These are phyloP conservation scores for Philonicus albiceps DNA, from an alignment of 2,888 invertebrate genomes.

Conservation along the genomic window DNA sequence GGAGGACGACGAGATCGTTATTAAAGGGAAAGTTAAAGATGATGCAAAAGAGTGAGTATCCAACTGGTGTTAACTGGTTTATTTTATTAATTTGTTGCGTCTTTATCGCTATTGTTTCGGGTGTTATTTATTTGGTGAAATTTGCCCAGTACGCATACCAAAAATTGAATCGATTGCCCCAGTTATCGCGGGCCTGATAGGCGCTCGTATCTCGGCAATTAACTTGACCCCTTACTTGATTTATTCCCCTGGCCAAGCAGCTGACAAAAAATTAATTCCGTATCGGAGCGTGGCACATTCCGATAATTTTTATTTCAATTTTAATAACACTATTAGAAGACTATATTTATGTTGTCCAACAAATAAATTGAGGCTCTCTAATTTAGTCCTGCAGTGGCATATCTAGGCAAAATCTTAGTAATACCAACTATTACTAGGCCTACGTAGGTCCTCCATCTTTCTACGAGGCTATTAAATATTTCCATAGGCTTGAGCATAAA, in stretches of 20 bases:
- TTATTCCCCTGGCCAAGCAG: background rate
- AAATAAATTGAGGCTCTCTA: background rate
- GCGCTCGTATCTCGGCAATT: background rate
- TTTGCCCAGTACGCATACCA: background rate
- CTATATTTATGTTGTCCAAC: background rate
- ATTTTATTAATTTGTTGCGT: background rate
- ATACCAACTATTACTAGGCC: too few species aligned
- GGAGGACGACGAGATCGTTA: conserved; percentile 54
- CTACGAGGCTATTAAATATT: background rate
- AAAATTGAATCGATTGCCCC: background rate
- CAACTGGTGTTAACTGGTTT: background rate
- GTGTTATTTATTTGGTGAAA: background rate
- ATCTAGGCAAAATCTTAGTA: too few species aligned
- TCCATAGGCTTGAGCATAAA: background rate
- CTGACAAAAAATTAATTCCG: background rate
- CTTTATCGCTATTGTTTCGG: background rate
- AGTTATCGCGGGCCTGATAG: background rate
- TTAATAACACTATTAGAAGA: too few species aligned
- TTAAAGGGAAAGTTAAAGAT: conserved; percentile 55
- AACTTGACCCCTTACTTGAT: background rate
- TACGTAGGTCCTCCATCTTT: background rate
- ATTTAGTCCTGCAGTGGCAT: too few species aligned
- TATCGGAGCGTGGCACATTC: background rate
- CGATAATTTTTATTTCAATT: background rate
- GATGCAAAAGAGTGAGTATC: conserved; percentile 58